Base-by-base conservation (phyloP, 1,140 invertebrate genomes). In the Kradibia gibbosae region DNA sequence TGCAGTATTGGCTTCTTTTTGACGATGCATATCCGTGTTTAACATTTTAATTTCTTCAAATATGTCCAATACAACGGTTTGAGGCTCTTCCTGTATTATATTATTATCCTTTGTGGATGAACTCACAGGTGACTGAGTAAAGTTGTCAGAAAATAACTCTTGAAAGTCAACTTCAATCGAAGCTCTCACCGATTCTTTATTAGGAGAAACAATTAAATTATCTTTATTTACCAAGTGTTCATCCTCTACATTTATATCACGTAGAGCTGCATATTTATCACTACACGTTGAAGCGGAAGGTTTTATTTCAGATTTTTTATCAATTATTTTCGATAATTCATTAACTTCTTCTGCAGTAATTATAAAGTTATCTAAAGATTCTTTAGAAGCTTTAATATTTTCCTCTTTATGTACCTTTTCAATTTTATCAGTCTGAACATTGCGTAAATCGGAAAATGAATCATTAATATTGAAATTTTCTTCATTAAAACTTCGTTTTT, bases 21-120 rank as follows among this genome's bases (percentile, higher is more conserved):
- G 48, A 1, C 76, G 31, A 55, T 84, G 85, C 20, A 55, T 78
- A 57, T 77, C 82, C 48, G 82, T 85, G 48, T 89, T 91, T 39
- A 91, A 70, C 88, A 89, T 91, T 81, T 89, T 88, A n/a, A 91
- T 90, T 83, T 91, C 90, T 75, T 91, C 88, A 70, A 90, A 91
- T 78, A 91, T 90, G 74, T 91, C 88, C 84, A 89, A 86, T 0
- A 88, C 85, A 22, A 82, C 82, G 8, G 84, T 75, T 25, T 86
- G 88, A 10, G 81, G 20, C 10, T 88, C 87, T 0, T 88, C 86
- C 11, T 90, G 86, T 45, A 86, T 88, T 8, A 85, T 88, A 1
- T 45, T 80, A 65, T 50, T 8, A 15, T 65, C 28, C 31, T 88
- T 88, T 82, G 76, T 75, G 20, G 57, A 53, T 45, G 55, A 45